Percentiles rank a stretch among this genome's conserved stretches.
Evolutionary conservation across 2,113 vertebrate species (phyloP).

Genomic region (Laticauda colubrina): DNA sequence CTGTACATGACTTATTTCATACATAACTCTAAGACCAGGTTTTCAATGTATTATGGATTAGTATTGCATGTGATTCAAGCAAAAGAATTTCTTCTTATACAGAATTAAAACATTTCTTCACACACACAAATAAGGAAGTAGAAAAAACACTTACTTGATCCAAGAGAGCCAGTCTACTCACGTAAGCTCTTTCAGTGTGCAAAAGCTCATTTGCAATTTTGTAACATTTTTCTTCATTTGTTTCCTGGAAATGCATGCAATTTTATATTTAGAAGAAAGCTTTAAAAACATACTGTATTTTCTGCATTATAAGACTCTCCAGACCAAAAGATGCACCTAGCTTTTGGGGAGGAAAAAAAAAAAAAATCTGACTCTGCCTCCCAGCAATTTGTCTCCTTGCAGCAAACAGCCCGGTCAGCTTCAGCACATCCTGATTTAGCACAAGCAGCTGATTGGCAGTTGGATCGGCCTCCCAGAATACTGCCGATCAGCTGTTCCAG

Average conservation of each 20-base stretch:
- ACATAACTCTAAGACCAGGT: not conserved
- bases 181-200: constrained; percentile 93
- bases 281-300: not conserved
- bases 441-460: too few relatives aligned
- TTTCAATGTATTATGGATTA: not conserved
- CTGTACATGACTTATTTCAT: not conserved
- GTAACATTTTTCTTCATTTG: constrained; percentile 90
- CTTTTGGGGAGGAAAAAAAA: too few relatives aligned
- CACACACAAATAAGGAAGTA: not conserved
- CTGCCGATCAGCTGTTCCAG: too few relatives aligned
- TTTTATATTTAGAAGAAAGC: constrained; percentile 17
- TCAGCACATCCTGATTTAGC: too few relatives aligned
- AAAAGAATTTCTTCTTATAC: not conserved
- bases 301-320: too few relatives aligned
- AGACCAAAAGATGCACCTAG: too few relatives aligned
- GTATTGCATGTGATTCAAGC: not conserved
- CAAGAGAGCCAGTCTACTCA: constrained; percentile 86
- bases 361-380: too few relatives aligned
- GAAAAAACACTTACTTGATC: constrained; percentile 67
- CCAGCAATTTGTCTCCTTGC: too few relatives aligned
- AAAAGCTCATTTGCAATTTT: constrained; percentile 96
- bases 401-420: too few relatives aligned
- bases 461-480: too few relatives aligned
- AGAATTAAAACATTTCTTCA: not conserved
- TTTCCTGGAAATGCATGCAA: constrained; percentile 77